Percentiles rank a stretch among this genome's conserved stretches.
These are phyloP conservation scores for Cyprinodon diabolis DNA, from an alignment of 2,797 vertebrate species.

Conservation along the genomic window DNA sequence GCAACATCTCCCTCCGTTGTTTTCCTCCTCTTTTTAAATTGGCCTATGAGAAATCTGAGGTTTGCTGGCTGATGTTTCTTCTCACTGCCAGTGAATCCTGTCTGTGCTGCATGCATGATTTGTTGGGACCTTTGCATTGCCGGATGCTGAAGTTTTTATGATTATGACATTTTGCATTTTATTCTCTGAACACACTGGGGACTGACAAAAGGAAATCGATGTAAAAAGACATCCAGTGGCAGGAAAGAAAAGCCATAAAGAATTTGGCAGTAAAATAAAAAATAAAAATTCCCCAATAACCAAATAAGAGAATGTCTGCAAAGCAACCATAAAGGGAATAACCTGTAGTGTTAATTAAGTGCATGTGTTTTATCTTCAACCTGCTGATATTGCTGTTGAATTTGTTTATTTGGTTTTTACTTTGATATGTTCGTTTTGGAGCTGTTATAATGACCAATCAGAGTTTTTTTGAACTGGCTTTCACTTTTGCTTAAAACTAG, in stretches of 20 bases:
- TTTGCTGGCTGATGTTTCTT: conserved; percentile 15
- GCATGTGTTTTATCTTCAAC: background rate
- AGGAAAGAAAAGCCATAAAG: conserved; percentile 8
- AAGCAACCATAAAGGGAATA: background rate
- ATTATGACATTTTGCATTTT: conserved; percentile 54
- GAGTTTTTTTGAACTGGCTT: background rate
- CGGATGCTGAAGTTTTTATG: conserved; percentile 46
- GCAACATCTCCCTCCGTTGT: conserved; percentile 31
- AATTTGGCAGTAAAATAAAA: conserved; percentile 10
- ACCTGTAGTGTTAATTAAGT: conserved; percentile 1
- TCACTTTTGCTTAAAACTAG: background rate
- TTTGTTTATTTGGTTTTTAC: background rate
- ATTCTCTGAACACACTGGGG: conserved; percentile 30
- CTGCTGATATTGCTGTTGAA: background rate
- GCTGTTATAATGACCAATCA: background rate
- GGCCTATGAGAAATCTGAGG: conserved; percentile 34
- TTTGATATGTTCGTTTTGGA: background rate
- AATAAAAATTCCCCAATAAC: conserved; percentile 20
- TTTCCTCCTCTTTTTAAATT: conserved; percentile 26
- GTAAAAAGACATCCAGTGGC: conserved; percentile 26
- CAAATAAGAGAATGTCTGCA: conserved; percentile 6
- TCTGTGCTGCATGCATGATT: conserved; percentile 36
- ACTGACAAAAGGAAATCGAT: conserved; percentile 33
- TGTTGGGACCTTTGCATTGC: conserved; percentile 21
- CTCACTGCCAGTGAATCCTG: background rate